phyloP scores from a whole-genome alignment of 2,888 invertebrate species.

The Drosophila atripex region DNA sequence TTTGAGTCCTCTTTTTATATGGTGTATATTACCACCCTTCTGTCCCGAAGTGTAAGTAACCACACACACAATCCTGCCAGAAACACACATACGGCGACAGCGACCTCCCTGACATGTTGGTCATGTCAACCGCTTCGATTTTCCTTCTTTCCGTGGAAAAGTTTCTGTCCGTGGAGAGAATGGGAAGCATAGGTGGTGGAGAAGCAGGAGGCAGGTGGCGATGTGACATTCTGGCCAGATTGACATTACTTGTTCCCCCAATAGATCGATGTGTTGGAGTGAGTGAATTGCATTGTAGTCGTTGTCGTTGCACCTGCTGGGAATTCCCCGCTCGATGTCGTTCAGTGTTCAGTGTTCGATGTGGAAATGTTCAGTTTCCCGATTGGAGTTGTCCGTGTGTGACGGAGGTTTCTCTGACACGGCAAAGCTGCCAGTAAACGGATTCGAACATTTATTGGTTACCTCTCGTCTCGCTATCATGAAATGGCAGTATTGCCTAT shows the following conservation, averaged over 20 bases:
- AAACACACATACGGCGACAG: conserved; percentile 12
- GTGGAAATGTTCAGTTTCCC: conserved; percentile 35
- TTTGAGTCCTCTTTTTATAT: background rate
- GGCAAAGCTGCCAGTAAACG: conserved; percentile 20
- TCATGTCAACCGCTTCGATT: conserved; percentile 74
- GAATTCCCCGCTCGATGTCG: conserved; percentile 6
- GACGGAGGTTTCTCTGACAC: conserved; percentile 11
- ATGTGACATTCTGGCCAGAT: conserved; percentile 36
- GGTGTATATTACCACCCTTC: conserved; percentile 4
- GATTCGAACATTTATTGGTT: conserved; percentile 16
- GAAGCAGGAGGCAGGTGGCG: conserved; percentile 2
- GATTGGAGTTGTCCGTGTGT: conserved; percentile 33
- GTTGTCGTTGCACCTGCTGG: conserved; percentile 29
- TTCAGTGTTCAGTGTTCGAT: conserved; percentile 13
- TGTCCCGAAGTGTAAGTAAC: conserved; percentile 6
- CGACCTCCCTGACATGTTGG: conserved; percentile 58
- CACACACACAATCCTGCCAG: background rate
- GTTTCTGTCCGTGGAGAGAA: conserved; percentile 8
- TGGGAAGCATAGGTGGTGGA: background rate
- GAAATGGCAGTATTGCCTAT: conserved; percentile 6
- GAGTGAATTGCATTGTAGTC: conserved; percentile 38
- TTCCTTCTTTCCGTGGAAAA: conserved; percentile 19
- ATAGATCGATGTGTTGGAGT: conserved; percentile 24
- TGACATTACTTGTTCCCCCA: conserved; percentile 30
- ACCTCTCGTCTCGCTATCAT: background rate